These are phyloP conservation scores for Prosopocoilus inquinatus DNA, from an alignment of 2,888 invertebrate genomes.

Conservation along the genomic window DNA sequence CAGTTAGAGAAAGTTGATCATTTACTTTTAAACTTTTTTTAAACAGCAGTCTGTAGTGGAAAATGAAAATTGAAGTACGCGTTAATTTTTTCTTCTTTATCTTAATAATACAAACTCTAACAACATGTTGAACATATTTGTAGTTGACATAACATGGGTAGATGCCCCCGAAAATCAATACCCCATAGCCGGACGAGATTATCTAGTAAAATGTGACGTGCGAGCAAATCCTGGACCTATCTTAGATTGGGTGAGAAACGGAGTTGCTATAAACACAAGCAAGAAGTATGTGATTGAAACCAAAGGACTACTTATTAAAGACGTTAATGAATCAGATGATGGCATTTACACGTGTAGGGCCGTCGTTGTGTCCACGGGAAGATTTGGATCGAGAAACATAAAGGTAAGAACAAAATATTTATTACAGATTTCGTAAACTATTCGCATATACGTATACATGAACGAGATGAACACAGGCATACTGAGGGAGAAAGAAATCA, in stretches of 20 bases:
- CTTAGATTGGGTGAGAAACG: conserved; percentile 84
- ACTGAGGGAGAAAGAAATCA: neutral
- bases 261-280: conserved; percentile 65
- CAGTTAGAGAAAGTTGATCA: no score
- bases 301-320: conserved; percentile 74
- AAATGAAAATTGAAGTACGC: neutral
- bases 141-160: conserved; percentile 81
- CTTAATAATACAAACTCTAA: no score
- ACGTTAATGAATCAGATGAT: conserved; percentile 78
- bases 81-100: no score
- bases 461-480: neutral
- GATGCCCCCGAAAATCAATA: conserved; percentile 83
- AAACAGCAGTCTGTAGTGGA: no score
- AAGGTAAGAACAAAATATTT: conserved; percentile 53
- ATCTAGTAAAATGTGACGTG: conserved; percentile 79
- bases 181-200: conserved; percentile 73
- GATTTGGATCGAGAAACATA: conserved; percentile 73
- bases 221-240: conserved; percentile 80
- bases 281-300: conserved; percentile 72
- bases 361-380: conserved; percentile 78
- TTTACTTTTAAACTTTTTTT: no score
- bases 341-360: conserved; percentile 85
- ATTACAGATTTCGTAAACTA: neutral
- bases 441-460: neutral
- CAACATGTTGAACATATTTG: conserved; percentile 30